Percentiles rank a stretch among this genome's conserved stretches.
Conservation (phyloP, 2,113 vertebrate genomes). For the Piaya cayana region DNA sequence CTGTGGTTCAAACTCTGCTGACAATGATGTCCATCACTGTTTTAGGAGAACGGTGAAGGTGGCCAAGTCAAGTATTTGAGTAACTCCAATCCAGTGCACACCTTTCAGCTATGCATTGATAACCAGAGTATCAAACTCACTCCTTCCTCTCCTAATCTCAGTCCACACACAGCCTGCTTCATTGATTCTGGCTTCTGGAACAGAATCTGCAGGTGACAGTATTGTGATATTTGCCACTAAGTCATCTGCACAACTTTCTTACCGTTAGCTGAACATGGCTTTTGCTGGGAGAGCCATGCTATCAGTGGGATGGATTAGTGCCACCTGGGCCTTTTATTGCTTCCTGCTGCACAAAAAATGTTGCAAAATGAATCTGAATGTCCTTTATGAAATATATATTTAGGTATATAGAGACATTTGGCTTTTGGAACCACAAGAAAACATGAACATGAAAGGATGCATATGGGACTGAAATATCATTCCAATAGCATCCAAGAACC, state of each 20-base stretch:
- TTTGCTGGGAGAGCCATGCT: neutral
- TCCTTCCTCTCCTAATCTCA: neutral
- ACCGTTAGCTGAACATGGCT: neutral
- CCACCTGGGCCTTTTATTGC: neutral
- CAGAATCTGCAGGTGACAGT: neutral
- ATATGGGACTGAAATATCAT: neutral
- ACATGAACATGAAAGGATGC: neutral
- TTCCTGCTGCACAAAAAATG: neutral
- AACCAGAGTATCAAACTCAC: neutral
- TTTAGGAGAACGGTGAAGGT: neutral
- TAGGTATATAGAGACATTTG: neutral
- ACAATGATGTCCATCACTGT: neutral
- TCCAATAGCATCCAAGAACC: neutral
- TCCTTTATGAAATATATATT: neutral
- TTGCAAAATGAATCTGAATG: neutral
- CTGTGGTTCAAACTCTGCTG: neutral
- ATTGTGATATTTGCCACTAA: neutral
- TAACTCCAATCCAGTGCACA: neutral
- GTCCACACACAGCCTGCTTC: neutral
- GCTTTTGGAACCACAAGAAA: neutral
- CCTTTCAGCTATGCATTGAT: neutral
- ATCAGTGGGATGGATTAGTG: neutral
- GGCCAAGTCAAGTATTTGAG: neutral
- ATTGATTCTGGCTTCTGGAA: neutral
- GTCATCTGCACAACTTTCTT: neutral